phyloP scores from a whole-genome alignment of 2,797 vertebrate species.

The Phrynocephalus vlangalii region DNA sequence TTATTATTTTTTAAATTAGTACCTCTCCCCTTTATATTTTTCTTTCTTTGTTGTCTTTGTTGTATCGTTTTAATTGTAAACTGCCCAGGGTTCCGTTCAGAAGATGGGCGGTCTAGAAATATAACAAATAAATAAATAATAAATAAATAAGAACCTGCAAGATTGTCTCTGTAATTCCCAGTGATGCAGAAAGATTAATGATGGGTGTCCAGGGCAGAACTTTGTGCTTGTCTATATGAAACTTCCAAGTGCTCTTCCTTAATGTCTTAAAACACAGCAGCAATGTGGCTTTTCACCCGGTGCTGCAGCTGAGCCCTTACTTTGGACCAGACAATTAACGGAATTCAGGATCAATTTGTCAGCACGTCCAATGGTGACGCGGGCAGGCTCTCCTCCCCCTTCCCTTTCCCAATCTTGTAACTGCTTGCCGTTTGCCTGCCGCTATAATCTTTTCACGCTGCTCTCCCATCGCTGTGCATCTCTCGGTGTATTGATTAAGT shows the following conservation, averaged over 20 bases:
- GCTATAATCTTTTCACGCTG: constrained; percentile 33
- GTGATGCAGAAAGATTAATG: not conserved
- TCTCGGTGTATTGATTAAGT: constrained; percentile 46
- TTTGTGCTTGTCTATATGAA: not conserved
- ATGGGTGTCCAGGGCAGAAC: not conserved
- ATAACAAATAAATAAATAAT: too few relatives aligned
- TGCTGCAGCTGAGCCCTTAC: not conserved
- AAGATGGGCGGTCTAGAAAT: too few relatives aligned
- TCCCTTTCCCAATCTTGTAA: constrained; percentile 39
- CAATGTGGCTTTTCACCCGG: fast-evolving
- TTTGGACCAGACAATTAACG: constrained; percentile 54
- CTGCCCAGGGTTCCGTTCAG: too few relatives aligned
- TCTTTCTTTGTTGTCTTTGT: too few relatives aligned
- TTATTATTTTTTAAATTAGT: too few relatives aligned
- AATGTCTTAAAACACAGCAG: fast-evolving
- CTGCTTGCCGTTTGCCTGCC: constrained; percentile 37
- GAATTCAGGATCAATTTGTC: constrained; percentile 69
- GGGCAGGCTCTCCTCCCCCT: constrained; percentile 13
- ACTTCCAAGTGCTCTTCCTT: fast-evolving
- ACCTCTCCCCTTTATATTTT: too few relatives aligned
- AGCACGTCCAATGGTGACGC: constrained; percentile 44
- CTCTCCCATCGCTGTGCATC: constrained; percentile 11
- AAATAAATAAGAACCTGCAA: too few relatives aligned
- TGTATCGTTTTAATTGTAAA: too few relatives aligned
- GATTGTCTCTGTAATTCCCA: not conserved